These are phyloP conservation scores for Druon quercuslanigerum DNA, from an alignment of 1,140 invertebrate species.

Conservation along the genomic window DNA sequence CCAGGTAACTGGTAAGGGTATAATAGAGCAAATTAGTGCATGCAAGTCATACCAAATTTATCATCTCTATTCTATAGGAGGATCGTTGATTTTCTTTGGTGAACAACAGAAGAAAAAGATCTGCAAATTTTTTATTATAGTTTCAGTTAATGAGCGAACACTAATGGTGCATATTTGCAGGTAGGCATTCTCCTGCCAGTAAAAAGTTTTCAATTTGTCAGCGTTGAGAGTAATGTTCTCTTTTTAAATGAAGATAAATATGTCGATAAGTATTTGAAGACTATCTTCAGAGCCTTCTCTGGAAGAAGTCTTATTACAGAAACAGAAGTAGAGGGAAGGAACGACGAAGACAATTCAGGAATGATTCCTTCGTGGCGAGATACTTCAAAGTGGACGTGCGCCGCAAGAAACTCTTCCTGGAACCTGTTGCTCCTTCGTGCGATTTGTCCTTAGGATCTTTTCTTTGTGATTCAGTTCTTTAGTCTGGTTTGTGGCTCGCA, in stretches of 20 bases:
- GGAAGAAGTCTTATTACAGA: conserved; percentile 27
- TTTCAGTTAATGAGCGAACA: too few relatives aligned
- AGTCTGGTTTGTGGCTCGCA: conserved; percentile 50
- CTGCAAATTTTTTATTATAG: too few relatives aligned
- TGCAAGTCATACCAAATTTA: not conserved
- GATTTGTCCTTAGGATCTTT: conserved; percentile 58
- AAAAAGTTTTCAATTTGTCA: conserved; percentile 14
- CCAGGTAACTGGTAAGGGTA: conserved; percentile 24
- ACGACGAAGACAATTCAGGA: conserved; percentile 45
- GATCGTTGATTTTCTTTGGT: too few relatives aligned
- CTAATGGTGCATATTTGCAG: not conserved
- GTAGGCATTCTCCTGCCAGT: not conserved
- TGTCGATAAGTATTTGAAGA: conserved; percentile 28
- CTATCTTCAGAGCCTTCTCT: conserved; percentile 15
- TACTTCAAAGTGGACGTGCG: conserved; percentile 59
- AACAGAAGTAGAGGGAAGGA: conserved; percentile 26
- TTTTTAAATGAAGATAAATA: conserved; percentile 27
- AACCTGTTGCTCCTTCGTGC: conserved; percentile 59
- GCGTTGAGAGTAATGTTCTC: conserved; percentile 10
- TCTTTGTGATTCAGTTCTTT: conserved; percentile 62
- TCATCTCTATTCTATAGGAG: too few relatives aligned
- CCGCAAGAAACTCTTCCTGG: conserved; percentile 63
- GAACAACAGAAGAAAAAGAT: too few relatives aligned
- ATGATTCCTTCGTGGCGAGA: conserved; percentile 56
- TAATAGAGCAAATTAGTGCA: not conserved